Evolutionary conservation across 2,113 vertebrate species (phyloP).

Genomic region (Cranoglanis bouderius): DNA sequence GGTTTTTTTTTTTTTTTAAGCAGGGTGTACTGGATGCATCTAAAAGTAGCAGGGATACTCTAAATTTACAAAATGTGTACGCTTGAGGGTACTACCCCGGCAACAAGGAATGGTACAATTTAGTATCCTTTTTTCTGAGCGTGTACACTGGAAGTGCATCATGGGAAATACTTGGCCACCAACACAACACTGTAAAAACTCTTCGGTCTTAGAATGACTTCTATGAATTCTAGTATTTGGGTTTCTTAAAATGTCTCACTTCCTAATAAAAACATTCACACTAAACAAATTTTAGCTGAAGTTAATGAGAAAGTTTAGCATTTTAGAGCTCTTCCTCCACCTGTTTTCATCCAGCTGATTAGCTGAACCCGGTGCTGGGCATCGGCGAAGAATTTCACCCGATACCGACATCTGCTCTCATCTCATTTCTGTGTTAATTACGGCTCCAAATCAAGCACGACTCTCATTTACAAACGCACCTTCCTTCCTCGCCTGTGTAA

Average conservation of each 20-base stretch:
- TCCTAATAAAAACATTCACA: too few relatives aligned
- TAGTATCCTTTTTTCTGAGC: neutral
- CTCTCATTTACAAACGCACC: neutral
- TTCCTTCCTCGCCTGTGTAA: constrained; percentile 9
- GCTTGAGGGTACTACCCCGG: neutral
- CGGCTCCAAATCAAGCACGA: neutral
- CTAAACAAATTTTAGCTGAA: neutral
- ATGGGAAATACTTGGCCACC: neutral
- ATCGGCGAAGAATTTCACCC: neutral
- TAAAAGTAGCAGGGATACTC: neutral
- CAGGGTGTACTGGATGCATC: too few relatives aligned
- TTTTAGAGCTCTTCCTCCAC: neutral
- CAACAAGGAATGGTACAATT: neutral
- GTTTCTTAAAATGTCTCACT: neutral
- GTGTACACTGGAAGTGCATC: neutral
- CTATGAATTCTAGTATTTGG: neutral
- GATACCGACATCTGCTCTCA: neutral
- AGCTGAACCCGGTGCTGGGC: neutral
- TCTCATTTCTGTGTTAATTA: neutral
- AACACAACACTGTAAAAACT: neutral
- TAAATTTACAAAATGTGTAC: neutral
- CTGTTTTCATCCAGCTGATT: constrained; percentile 4
- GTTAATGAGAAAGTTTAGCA: neutral
- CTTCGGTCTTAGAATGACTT: neutral
- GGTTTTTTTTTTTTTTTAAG: too few relatives aligned